Evolutionary conservation across 2,113 vertebrate species (phyloP).

Genomic region (Mus pahari): DNA sequence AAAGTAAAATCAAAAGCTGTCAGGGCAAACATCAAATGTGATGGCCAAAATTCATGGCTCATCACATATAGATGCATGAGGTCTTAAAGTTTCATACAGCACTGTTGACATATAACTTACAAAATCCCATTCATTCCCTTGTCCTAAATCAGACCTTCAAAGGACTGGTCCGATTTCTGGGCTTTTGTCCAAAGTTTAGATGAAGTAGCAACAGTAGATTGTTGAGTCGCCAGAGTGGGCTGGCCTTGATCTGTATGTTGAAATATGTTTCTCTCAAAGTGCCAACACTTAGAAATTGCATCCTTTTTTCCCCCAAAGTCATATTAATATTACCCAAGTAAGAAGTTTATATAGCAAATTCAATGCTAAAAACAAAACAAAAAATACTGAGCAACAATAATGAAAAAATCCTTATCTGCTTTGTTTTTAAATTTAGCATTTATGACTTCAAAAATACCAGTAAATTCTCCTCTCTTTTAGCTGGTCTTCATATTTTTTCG

Average conservation of each 20-base stretch:
- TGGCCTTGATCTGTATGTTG: not conserved
- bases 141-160: not conserved
- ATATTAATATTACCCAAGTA: not conserved
- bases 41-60: not conserved
- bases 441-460: slow-evolving; percentile 33
- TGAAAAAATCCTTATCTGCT: not conserved
- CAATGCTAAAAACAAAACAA: not conserved
- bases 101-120: not conserved
- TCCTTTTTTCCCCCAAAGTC: slow-evolving; percentile 14
- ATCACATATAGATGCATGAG: not conserved
- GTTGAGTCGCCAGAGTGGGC: not conserved
- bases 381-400: not conserved
- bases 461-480: slow-evolving; percentile 34
- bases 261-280: not conserved
- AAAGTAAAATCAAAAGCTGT: not conserved
- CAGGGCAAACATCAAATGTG: not conserved
- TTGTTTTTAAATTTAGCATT: slow-evolving; percentile 48
- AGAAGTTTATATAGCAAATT: slow-evolving; percentile 17
- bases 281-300: slow-evolving; percentile 41
- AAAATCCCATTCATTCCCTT: not conserved
- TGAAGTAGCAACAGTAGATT: not conserved
- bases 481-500: not conserved
- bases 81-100: not conserved
- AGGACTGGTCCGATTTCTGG: not conserved
- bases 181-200: not conserved